Evolutionary conservation across 2,888 invertebrate genomes (phyloP).

Genomic region (Kryphioiulus occultus): DNA sequence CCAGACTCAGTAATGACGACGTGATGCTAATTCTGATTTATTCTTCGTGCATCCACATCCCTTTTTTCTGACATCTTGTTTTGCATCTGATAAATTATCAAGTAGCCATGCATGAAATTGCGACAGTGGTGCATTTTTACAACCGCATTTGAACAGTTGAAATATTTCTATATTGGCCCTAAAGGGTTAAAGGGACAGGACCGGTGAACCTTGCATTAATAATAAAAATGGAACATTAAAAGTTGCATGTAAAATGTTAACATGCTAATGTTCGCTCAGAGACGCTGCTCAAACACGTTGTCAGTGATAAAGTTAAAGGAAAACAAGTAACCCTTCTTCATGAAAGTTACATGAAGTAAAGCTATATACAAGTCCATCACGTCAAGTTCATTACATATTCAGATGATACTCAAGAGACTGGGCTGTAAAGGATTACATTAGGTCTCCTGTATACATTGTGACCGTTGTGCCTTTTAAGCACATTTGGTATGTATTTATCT

Average conservation of each 20-base stretch:
- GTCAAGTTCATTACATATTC: background rate
- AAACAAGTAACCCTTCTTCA: background rate
- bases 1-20: background rate
- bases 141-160: background rate
- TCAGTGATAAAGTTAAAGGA: background rate
- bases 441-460: background rate
- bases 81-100: constrained; percentile 22
- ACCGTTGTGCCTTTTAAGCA: background rate
- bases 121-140: background rate
- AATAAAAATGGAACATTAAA: background rate
- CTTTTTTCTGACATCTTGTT: background rate
- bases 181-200: background rate
- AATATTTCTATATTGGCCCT: background rate
- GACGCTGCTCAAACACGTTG: background rate
- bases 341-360: background rate
- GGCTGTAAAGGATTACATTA: background rate
- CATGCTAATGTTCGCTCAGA: background rate
- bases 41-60: background rate
- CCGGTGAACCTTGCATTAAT: background rate
- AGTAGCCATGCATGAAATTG: constrained; percentile 3
- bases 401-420: background rate
- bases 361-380: background rate
- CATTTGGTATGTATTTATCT: background rate
- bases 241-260: background rate
- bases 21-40: constrained; percentile 22